These are phyloP conservation scores for Magallana nippona DNA, from an alignment of 2,888 invertebrate genomes.

Conservation along the genomic window DNA sequence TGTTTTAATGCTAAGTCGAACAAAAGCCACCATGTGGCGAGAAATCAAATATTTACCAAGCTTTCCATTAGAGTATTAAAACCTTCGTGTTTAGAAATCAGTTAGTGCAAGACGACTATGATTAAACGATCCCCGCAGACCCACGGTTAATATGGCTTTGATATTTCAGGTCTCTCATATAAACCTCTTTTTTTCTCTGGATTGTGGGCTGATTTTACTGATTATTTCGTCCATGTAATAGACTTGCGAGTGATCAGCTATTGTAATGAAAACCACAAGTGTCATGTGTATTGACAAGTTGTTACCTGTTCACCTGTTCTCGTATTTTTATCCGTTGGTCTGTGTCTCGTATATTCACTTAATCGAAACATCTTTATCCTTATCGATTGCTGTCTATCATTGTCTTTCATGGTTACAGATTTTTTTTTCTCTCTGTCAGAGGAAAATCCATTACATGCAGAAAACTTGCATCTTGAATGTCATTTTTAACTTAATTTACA, in stretches of 20 bases:
- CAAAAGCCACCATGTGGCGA: conserved; percentile 29
- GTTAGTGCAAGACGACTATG: background rate
- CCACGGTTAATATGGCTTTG: background rate
- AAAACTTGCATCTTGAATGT: too few species aligned
- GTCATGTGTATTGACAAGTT: conserved; percentile 9
- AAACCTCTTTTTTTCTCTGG: background rate
- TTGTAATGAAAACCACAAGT: background rate
- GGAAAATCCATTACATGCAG: too few species aligned
- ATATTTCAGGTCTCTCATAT: background rate
- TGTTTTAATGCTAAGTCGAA: conserved; percentile 14
- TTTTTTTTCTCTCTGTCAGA: too few species aligned
- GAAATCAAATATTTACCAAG: conserved; percentile 27
- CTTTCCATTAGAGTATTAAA: conserved; percentile 31
- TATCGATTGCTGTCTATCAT: background rate
- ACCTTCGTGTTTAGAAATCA: background rate
- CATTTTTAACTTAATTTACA: too few species aligned
- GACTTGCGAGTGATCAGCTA: background rate
- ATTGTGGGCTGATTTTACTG: background rate
- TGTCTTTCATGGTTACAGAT: background rate
- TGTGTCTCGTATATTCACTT: background rate
- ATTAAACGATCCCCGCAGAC: background rate
- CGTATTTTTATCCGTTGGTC: background rate
- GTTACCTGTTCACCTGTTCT: background rate
- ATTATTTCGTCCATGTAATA: background rate
- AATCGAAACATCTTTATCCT: background rate